These are phyloP conservation scores for Xiphophorus couchianus DNA, from an alignment of 2,113 vertebrate species.

Conservation along the genomic window DNA sequence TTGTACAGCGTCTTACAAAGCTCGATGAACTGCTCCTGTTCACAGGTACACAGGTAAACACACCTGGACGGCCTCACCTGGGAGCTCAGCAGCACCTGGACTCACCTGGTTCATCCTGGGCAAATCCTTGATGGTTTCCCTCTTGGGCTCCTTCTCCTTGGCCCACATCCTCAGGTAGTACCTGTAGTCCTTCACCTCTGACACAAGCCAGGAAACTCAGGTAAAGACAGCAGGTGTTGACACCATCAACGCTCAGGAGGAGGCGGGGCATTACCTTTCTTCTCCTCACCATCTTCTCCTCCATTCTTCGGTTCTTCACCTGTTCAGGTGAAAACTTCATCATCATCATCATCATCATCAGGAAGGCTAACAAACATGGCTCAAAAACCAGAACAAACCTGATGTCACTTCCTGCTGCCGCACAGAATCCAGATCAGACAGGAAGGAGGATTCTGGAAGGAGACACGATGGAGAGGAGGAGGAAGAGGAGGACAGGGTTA, in stretches of 20 bases:
- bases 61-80: background rate
- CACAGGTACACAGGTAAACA: background rate
- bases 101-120: constrained; percentile 96
- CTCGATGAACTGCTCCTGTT: constrained; percentile 97
- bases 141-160: constrained; percentile 89
- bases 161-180: constrained; percentile 97
- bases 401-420: constrained; percentile 88
- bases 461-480: constrained; percentile 36
- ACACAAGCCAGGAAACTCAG: background rate
- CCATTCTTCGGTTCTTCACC: constrained; percentile 74
- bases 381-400: constrained; percentile 84
- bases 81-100: background rate
- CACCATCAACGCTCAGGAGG: background rate
- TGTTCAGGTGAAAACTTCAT: constrained; percentile 55
- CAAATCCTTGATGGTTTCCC: constrained; percentile 94
- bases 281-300: constrained; percentile 79
- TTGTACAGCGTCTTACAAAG: constrained; percentile 98
- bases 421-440: constrained; percentile 90
- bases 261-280: constrained; percentile 73
- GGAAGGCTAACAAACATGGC: background rate
- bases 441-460: constrained; percentile 86
- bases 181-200: constrained; percentile 91
- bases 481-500: background rate
- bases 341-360: background rate
- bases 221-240: background rate